Conservation (phyloP, 2,888 invertebrate genomes). For the Chalcosyrphus nemorum region DNA sequence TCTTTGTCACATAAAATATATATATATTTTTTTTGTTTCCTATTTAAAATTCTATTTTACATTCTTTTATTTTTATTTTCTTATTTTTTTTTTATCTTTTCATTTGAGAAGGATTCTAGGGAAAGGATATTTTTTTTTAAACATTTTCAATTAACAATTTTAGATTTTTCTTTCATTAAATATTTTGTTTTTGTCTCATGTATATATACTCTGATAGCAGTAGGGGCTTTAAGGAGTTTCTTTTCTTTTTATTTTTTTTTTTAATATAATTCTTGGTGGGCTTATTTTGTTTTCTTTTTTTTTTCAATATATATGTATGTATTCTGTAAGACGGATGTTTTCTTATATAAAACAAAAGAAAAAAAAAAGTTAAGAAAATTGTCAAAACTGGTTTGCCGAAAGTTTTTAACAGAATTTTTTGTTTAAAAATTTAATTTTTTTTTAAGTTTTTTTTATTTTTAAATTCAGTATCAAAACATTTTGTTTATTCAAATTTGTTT, state of each 20-base stretch:
- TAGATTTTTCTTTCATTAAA: not conserved
- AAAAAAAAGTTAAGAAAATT: not conserved
- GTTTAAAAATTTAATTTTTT: conserved; percentile 24
- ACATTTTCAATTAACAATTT: conserved; percentile 46
- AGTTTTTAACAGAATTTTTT: conserved; percentile 16
- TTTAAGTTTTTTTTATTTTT: conserved; percentile 22
- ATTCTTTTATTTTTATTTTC: conserved; percentile 24
- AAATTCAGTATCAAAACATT: conserved; percentile 66
- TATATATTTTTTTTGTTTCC: conserved; percentile 2
- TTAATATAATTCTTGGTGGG: conserved; percentile 45
- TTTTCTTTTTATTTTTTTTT: not conserved
- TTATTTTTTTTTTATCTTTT: conserved; percentile 33
- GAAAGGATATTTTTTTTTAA: conserved; percentile 28
- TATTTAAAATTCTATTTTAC: conserved; percentile 20
- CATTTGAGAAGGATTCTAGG: too few relatives aligned
- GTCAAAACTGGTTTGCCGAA: conserved; percentile 41
- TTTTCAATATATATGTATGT: conserved; percentile 8
- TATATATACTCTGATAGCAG: not conserved
- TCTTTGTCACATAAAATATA: conserved; percentile 59
- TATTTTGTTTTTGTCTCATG: not conserved
- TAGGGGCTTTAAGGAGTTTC: conserved; percentile 9
- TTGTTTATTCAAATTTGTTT: conserved; percentile 37
- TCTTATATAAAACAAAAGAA: conserved; percentile 2
- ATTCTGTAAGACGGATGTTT: conserved; percentile 37
- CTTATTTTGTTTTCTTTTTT: not conserved